Conservation (phyloP, 2,797 vertebrate genomes). For the Sebastolobus altivelis region DNA sequence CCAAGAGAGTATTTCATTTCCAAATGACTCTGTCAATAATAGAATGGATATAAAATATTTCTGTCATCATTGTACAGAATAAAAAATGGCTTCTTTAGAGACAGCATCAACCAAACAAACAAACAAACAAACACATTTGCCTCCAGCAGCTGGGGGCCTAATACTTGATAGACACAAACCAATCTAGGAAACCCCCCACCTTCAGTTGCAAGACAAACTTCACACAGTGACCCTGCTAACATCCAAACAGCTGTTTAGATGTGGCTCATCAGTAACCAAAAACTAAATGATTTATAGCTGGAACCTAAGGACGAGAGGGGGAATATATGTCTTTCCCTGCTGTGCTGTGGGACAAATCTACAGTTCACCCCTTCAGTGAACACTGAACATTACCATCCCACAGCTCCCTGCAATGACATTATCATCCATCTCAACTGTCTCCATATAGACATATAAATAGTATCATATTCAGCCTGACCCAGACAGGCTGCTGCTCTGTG, state of each 20-base stretch:
- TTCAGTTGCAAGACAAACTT: constrained; percentile 2
- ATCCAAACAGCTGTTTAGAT: constrained; percentile 12
- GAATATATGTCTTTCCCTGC: not conserved
- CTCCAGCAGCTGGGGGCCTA: not conserved
- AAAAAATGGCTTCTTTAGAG: not conserved
- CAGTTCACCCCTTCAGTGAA: constrained; percentile 14
- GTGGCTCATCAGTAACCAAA: not conserved
- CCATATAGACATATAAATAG: constrained; percentile 50
- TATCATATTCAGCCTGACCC: constrained; percentile 62
- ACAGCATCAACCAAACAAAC: constrained; percentile 4
- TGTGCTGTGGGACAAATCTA: constrained; percentile 4
- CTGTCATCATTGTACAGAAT: not conserved
- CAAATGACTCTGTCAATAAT: not conserved
- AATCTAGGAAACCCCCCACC: not conserved
- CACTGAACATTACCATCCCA: constrained; percentile 17
- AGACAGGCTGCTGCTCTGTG: constrained; percentile 47
- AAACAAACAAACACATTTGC: constrained; percentile 13
- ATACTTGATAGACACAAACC: not conserved
- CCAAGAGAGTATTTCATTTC: not conserved
- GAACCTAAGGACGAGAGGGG: not conserved
- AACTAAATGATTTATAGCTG: not conserved
- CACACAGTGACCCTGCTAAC: not conserved
- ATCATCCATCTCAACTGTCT: constrained; percentile 46
- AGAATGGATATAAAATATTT: not conserved
- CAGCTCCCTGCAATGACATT: constrained; percentile 19